Evolutionary conservation across 2,888 invertebrate genomes (phyloP).

Genomic region (Melanotus villosus): DNA sequence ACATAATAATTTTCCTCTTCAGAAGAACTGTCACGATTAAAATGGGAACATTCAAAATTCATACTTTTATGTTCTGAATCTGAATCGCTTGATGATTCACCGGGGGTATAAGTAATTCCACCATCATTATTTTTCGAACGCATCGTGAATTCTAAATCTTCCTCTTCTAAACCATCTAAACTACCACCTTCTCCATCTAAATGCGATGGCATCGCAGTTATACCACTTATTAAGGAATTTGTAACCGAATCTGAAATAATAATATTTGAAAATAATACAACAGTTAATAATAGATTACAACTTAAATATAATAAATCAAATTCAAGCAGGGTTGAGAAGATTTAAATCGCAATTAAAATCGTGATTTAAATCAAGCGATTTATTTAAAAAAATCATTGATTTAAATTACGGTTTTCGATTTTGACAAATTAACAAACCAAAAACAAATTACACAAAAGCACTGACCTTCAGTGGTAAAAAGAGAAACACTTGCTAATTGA

Average conservation of each 20-base stretch:
- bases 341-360: too few relatives aligned
- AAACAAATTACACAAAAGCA: too few relatives aligned
- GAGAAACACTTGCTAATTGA: too few relatives aligned
- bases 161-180: slow-evolving; percentile 61
- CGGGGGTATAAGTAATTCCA: slow-evolving; percentile 49
- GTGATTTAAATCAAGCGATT: too few relatives aligned
- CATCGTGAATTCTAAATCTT: slow-evolving; percentile 60
- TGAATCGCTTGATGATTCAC: slow-evolving; percentile 63
- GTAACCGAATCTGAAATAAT: slow-evolving; percentile 61
- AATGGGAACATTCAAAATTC: slow-evolving; percentile 66
- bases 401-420: too few relatives aligned
- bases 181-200: slow-evolving; percentile 63
- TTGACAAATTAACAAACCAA: too few relatives aligned
- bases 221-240: slow-evolving; percentile 62
- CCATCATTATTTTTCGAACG: slow-evolving; percentile 35
- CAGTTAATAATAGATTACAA: too few relatives aligned
- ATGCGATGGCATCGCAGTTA: slow-evolving; percentile 65
- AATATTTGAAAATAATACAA: too few relatives aligned
- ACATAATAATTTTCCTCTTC: slow-evolving; percentile 62
- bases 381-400: too few relatives aligned
- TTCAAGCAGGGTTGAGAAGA: too few relatives aligned
- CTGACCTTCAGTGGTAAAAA: too few relatives aligned
- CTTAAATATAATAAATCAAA: too few relatives aligned
- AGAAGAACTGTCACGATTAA: slow-evolving; percentile 65
- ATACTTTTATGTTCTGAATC: slow-evolving; percentile 63